A percentile compares a stretch with the other conserved stretches of the same genome.
These are phyloP conservation scores for Adoxophyes honmai DNA, from an alignment of 1,140 invertebrate species.

Conservation along the genomic window DNA sequence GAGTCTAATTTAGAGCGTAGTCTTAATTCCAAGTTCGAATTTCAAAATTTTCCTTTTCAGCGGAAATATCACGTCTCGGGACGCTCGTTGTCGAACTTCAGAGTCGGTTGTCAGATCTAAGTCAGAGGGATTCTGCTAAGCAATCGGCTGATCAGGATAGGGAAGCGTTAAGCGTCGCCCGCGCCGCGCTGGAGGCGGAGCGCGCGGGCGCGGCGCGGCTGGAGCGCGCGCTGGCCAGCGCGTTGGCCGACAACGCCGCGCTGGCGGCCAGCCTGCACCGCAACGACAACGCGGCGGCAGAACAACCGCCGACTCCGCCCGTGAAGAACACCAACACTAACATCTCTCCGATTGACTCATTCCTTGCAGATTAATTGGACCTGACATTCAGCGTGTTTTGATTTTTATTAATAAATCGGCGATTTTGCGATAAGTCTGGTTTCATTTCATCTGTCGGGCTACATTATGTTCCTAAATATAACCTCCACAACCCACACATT, in stretches of 20 bases:
- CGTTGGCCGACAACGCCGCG: slow-evolving; percentile 44
- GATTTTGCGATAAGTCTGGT: too few relatives aligned
- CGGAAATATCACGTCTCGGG: slow-evolving; percentile 47
- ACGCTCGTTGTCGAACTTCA: slow-evolving; percentile 42
- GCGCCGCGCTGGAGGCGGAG: slow-evolving; percentile 47
- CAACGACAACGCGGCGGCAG: slow-evolving; percentile 29
- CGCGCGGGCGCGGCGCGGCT: slow-evolving; percentile 41
- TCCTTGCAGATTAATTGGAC: slow-evolving; percentile 49
- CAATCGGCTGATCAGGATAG: slow-evolving; percentile 23
- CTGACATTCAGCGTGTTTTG: too few relatives aligned
- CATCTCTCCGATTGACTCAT: slow-evolving; percentile 52
- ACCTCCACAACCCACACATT: too few relatives aligned
- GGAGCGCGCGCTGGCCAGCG: slow-evolving; percentile 45
- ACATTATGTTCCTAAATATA: too few relatives aligned
- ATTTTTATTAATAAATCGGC: too few relatives aligned
- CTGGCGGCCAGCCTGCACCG: slow-evolving; percentile 42
- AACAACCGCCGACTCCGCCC: slow-evolving; percentile 8
- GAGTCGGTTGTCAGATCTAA: slow-evolving; percentile 26
- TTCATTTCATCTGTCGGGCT: too few relatives aligned
- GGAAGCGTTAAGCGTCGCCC: slow-evolving; percentile 38
- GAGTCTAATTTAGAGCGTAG: too few relatives aligned
- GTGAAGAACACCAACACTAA: slow-evolving; percentile 26
- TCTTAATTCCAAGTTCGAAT: not conserved
- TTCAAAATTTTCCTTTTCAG: slow-evolving; percentile 33
- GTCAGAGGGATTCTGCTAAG: slow-evolving; percentile 16